These are phyloP conservation scores for Xestia rhomboidea DNA, from an alignment of 2,888 invertebrate species.

Conservation along the genomic window DNA sequence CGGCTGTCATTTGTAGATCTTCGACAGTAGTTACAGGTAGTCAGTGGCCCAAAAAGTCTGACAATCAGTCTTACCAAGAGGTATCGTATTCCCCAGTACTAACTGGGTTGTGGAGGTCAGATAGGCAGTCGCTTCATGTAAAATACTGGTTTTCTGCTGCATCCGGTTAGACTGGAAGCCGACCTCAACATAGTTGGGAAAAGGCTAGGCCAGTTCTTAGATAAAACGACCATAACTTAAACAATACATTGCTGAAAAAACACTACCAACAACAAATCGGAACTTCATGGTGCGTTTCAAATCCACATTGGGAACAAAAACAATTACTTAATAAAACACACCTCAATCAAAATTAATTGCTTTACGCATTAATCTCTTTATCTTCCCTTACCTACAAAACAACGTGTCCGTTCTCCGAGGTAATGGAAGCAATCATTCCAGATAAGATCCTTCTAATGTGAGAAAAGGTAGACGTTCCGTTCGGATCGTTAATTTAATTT, in stretches of 20 bases:
- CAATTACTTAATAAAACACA: constrained; percentile 90
- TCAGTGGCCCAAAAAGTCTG: no score
- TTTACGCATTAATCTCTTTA: constrained; percentile 90
- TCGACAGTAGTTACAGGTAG: no score
- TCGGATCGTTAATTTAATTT: constrained; percentile 90
- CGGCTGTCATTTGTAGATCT: no score
- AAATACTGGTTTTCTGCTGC: no score
- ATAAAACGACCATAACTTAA: constrained; percentile 14
- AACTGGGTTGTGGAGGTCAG: no score
- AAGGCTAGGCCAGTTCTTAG: background rate
- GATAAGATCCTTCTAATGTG: constrained; percentile 90
- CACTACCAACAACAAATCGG: constrained; percentile 70
- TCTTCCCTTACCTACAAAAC: constrained; percentile 87
- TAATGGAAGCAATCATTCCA: constrained; percentile 90
- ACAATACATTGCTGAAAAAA: constrained; percentile 63
- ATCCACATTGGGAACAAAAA: constrained; percentile 87
- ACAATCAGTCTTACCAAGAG: no score
- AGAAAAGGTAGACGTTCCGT: constrained; percentile 89
- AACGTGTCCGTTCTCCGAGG: constrained; percentile 87
- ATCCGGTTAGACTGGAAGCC: no score
- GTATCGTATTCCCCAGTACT: no score
- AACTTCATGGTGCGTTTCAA: constrained; percentile 80
- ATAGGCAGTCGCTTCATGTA: no score
- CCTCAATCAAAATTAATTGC: constrained; percentile 91
- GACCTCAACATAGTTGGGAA: no score